These are phyloP conservation scores for Himalopsyche japonica DNA, from an alignment of 2,888 invertebrate genomes.

Conservation along the genomic window DNA sequence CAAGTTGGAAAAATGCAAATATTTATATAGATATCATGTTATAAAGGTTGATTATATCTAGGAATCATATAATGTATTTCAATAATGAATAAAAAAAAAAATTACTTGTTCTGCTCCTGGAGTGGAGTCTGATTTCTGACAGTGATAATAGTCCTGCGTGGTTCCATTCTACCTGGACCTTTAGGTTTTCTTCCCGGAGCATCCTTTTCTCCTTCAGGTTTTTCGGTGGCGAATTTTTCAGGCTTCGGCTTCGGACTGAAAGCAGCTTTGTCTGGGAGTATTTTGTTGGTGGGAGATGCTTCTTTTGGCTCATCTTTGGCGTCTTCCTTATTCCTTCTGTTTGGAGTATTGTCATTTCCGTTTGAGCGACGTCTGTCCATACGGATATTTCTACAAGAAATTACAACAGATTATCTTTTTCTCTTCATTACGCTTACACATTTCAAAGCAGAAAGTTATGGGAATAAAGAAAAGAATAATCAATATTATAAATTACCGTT, in stretches of 20 bases:
- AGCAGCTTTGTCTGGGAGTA: slow-evolving; percentile 4
- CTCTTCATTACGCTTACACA: too few species aligned
- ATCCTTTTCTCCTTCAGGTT: background rate
- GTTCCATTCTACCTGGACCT: background rate
- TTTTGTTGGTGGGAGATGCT: background rate
- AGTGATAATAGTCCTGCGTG: slow-evolving; percentile 4
- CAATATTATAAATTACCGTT: slow-evolving; percentile 42
- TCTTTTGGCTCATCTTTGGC: slow-evolving; percentile 14
- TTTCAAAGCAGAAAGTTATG: too few species aligned
- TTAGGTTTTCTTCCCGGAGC: background rate
- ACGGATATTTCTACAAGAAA: background rate
- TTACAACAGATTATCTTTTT: background rate
- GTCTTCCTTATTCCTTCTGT: background rate
- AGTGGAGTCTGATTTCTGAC: slow-evolving; percentile 13
- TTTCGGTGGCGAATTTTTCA: background rate
- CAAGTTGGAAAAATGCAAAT: too few species aligned
- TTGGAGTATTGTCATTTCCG: slow-evolving; percentile 4
- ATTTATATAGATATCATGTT: too few species aligned
- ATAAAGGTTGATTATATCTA: too few species aligned
- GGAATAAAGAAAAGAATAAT: too few species aligned
- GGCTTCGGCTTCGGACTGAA: background rate
- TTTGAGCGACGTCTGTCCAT: slow-evolving; percentile 25
- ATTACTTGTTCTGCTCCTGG: slow-evolving; percentile 20
- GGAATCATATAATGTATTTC: too few species aligned
- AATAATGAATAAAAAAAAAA: background rate